phyloP scores from a whole-genome alignment of 2,113 vertebrate genomes.

The Hemichromis elongatus region DNA sequence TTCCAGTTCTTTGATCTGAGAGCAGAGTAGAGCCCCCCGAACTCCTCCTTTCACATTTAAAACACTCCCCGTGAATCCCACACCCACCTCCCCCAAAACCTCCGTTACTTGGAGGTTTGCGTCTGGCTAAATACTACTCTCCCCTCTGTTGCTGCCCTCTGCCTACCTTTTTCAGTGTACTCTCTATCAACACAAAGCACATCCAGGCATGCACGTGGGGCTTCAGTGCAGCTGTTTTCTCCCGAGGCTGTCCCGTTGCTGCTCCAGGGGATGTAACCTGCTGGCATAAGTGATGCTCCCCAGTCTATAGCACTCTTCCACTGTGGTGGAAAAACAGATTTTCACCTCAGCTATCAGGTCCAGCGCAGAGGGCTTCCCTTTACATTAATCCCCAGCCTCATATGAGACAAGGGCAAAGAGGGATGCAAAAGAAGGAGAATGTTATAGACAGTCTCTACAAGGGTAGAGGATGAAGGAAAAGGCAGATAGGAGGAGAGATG shows the following conservation, averaged over 20 bases:
- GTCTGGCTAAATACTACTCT: constrained; percentile 28
- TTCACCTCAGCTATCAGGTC: constrained; percentile 40
- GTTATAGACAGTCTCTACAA: background rate
- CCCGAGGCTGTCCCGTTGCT: constrained; percentile 13
- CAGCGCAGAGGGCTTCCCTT: constrained; percentile 35
- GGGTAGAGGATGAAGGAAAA: constrained; percentile 3
- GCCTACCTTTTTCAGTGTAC: constrained; percentile 1
- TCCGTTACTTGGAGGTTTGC: constrained; percentile 5
- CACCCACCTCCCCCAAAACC: constrained; percentile 33
- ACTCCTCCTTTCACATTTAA: constrained; percentile 53
- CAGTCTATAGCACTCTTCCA: constrained; percentile 3
- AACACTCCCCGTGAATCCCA: constrained; percentile 42
- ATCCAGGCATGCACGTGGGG: constrained; percentile 31
- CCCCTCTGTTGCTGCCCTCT: constrained; percentile 28
- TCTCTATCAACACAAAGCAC: constrained; percentile 55
- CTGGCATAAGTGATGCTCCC: constrained; percentile 39
- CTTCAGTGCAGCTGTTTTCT: constrained; percentile 17
- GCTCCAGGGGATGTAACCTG: constrained; percentile 28
- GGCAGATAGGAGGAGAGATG: constrained; percentile 14
- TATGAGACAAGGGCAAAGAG: constrained; percentile 17
- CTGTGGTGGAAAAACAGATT: constrained; percentile 21
- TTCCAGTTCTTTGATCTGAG: constrained; percentile 51
- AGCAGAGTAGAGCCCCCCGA: background rate
- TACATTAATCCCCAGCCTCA: constrained; percentile 15
- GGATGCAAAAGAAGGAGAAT: constrained; percentile 3